Evolutionary conservation across 1,140 invertebrate genomes (phyloP).

Genomic region (Tetragnatha versicolor): DNA sequence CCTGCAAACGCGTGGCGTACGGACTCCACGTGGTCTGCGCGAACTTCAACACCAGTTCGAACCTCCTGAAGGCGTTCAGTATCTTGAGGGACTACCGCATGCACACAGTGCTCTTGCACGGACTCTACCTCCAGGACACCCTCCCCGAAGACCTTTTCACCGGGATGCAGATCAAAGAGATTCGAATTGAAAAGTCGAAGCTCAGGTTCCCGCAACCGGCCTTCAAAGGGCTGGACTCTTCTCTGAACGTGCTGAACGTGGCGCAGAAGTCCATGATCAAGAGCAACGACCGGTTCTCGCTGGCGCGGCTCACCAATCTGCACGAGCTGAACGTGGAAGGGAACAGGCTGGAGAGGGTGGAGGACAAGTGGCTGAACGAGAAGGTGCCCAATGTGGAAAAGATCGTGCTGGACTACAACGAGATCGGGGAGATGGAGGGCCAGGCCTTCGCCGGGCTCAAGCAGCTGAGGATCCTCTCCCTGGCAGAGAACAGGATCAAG

Average conservation of each 20-base stretch:
- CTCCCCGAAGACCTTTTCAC: slow-evolving; percentile 13
- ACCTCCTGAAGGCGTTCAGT: slow-evolving; percentile 3
- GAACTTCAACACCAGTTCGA: neutral
- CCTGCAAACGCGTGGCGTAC: slow-evolving; percentile 15
- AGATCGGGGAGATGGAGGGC: slow-evolving; percentile 1
- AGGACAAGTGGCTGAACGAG: slow-evolving; percentile 30
- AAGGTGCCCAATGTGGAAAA: slow-evolving; percentile 26
- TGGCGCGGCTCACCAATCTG: slow-evolving; percentile 17
- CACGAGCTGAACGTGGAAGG: slow-evolving; percentile 2
- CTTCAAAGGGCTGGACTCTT: slow-evolving; percentile 22
- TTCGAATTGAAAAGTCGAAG: slow-evolving; percentile 1
- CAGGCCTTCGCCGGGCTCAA: slow-evolving; percentile 18
- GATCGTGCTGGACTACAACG: slow-evolving; percentile 22
- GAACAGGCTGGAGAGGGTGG: neutral
- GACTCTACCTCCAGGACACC: neutral
- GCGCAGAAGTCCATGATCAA: slow-evolving; percentile 18
- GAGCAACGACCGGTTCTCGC: slow-evolving; percentile 14
- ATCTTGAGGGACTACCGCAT: slow-evolving; percentile 25
- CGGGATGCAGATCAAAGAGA: slow-evolving; percentile 28
- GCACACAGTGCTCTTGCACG: slow-evolving; percentile 29
- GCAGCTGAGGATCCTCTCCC: neutral
- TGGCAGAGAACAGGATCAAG: slow-evolving; percentile 32
- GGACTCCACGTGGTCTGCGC: slow-evolving; percentile 17
- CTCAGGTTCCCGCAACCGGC: slow-evolving; percentile 15
- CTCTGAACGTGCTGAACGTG: slow-evolving; percentile 18